These are phyloP conservation scores for Antennarius striatus DNA, from an alignment of 2,113 vertebrate genomes.

Conservation along the genomic window DNA sequence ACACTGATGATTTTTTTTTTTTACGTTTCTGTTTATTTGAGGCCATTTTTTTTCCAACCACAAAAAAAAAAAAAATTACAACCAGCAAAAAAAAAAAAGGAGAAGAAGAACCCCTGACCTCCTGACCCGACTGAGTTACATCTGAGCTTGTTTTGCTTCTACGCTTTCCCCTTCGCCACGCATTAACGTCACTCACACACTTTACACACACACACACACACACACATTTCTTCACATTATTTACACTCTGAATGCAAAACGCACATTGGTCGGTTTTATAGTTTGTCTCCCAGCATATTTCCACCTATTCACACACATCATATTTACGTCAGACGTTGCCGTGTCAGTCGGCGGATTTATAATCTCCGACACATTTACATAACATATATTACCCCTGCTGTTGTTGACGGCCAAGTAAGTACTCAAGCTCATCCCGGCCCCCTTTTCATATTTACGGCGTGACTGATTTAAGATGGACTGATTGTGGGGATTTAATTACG, in stretches of 20 bases:
- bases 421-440: constrained; percentile 70
- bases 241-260: constrained; percentile 34
- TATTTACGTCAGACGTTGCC: constrained; percentile 47
- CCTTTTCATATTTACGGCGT: constrained; percentile 77
- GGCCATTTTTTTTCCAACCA: no score
- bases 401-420: constrained; percentile 68
- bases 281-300: constrained; percentile 16
- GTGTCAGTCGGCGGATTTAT: constrained; percentile 53
- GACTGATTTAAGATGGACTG: constrained; percentile 81
- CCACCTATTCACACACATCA: background rate
- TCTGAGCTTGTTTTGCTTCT: background rate
- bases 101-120: no score
- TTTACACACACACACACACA: constrained; percentile 35
- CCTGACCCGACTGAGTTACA: no score
- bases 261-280: background rate
- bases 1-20: no score
- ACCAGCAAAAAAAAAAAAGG: no score
- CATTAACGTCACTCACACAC: constrained; percentile 61
- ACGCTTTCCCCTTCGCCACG: constrained; percentile 62
- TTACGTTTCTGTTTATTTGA: no score
- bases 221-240: constrained; percentile 42
- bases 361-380: constrained; percentile 70
- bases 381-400: constrained; percentile 66
- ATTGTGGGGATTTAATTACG: constrained; percentile 83
- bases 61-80: no score